Percentiles rank a stretch among this genome's conserved stretches.
Evolutionary conservation across 2,797 vertebrate genomes (phyloP).

Genomic region (Sorex maritimensis): DNA sequence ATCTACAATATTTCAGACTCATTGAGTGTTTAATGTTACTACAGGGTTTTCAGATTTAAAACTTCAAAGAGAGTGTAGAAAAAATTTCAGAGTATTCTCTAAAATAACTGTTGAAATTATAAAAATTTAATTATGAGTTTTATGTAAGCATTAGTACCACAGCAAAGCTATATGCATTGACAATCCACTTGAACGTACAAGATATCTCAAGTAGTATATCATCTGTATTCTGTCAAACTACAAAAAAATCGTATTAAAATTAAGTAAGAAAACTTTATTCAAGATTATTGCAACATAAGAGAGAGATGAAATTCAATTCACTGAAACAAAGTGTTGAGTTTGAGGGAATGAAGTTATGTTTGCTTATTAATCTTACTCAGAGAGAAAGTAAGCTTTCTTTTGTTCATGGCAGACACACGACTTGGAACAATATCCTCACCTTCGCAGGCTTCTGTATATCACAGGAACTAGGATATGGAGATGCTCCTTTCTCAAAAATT

Average conservation of each 20-base stretch:
- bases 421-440: not conserved
- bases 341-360: not conserved
- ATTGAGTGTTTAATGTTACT: not conserved
- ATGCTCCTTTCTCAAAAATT: constrained; percentile 57
- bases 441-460: not conserved
- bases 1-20: not conserved
- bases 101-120: not conserved
- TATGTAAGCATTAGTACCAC: constrained; percentile 10
- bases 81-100: not conserved
- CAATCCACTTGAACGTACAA: not conserved
- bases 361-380: not conserved
- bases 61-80: not conserved
- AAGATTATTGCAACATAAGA: not conserved
- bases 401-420: not conserved
- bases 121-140: not conserved
- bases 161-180: not conserved
- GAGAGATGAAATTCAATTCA: not conserved
- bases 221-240: constrained; percentile 26
- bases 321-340: not conserved
- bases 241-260: not conserved
- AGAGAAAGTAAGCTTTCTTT: constrained; percentile 17
- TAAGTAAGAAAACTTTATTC: not conserved
- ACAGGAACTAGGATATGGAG: not conserved
- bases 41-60: constrained; percentile 2
- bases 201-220: constrained; percentile 7